A percentile compares a stretch with the other conserved stretches of the same genome.
These are phyloP conservation scores for Otus sunia DNA, from an alignment of 2,113 vertebrate genomes.

Conservation along the genomic window DNA sequence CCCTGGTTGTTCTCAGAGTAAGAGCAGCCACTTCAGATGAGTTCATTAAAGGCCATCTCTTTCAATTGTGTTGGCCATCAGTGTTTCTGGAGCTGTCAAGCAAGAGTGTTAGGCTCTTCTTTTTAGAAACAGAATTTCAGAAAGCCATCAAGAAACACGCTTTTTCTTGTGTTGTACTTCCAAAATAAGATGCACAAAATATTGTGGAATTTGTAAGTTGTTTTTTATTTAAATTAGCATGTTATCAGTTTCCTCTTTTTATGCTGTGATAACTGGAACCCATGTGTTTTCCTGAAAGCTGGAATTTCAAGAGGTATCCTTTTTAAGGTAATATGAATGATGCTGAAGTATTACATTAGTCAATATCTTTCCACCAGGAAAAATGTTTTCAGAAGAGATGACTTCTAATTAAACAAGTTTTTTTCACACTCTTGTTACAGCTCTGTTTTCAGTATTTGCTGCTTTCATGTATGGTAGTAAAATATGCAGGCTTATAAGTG, in stretches of 20 bases:
- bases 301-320: neutral
- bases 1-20: neutral
- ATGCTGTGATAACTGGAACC: neutral
- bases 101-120: neutral
- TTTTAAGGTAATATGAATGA: neutral
- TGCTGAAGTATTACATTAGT: neutral
- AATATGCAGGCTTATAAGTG: neutral
- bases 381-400: neutral
- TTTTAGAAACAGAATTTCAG: neutral
- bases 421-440: neutral
- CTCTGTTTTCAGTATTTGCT: neutral
- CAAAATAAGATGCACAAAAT: neutral
- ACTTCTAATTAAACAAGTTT: neutral
- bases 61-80: neutral
- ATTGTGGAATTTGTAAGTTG: neutral
- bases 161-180: neutral
- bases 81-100: neutral
- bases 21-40: neutral
- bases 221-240: neutral
- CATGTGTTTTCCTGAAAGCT: neutral
- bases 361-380: neutral
- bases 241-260: neutral
- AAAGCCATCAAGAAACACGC: neutral
- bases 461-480: neutral
- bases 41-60: neutral